Percentiles rank a stretch among this genome's conserved stretches.
Conservation (phyloP, 1,140 invertebrate species). For the Drosophila pallidifrons region DNA sequence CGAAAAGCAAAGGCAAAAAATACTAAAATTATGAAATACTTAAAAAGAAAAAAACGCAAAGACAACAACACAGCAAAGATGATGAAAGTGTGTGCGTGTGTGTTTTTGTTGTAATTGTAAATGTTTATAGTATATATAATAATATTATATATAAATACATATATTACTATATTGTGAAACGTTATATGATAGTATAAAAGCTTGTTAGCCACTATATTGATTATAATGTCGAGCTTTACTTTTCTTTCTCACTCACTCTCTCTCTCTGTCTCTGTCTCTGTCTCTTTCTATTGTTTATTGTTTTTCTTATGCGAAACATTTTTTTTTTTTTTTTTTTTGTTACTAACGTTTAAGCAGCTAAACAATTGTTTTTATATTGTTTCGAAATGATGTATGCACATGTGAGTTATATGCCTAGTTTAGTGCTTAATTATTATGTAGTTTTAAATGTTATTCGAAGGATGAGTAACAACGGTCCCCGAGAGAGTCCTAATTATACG, state of each 20-base stretch:
- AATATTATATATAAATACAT: constrained; percentile 44
- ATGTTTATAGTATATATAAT: constrained; percentile 71
- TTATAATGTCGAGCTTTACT: constrained; percentile 50
- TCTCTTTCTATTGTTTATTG: constrained; percentile 23
- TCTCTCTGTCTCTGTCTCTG: constrained; percentile 31
- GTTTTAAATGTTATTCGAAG: constrained; percentile 72
- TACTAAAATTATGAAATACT: constrained; percentile 21
- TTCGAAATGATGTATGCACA: constrained; percentile 47
- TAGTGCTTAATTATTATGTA: constrained; percentile 79
- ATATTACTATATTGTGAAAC: constrained; percentile 62
- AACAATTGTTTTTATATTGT: constrained; percentile 65
- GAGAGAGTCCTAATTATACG: constrained; percentile 41
- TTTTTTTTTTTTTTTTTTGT: constrained; percentile 67
- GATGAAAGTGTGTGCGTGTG: constrained; percentile 14
- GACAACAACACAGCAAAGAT: constrained; percentile 13
- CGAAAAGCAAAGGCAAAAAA: constrained; percentile 3
- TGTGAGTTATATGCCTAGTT: constrained; percentile 73
- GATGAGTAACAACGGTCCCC: constrained; percentile 8
- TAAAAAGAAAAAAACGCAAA: constrained; percentile 22
- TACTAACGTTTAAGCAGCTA: constrained; percentile 73
- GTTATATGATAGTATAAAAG: constrained; percentile 69
- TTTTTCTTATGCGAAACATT: constrained; percentile 29
- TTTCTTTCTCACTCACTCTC: constrained; percentile 25
- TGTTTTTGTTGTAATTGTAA: constrained; percentile 70
- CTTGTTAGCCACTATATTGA: constrained; percentile 54